phyloP scores from a whole-genome alignment of 2,797 vertebrate species.

The Dendrocincla tyrannina region DNA sequence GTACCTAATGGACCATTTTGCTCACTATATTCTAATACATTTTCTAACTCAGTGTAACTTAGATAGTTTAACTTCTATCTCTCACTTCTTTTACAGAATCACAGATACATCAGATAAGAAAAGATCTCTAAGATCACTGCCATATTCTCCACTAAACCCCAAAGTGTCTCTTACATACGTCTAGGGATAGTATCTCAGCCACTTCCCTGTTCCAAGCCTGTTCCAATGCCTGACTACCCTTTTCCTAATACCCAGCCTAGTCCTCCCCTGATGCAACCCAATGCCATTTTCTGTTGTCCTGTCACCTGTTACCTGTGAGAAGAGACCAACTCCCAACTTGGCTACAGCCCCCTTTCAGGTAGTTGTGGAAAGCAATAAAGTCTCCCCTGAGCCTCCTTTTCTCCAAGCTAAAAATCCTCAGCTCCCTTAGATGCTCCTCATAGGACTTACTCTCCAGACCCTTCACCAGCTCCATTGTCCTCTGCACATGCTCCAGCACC shows the following conservation, averaged over 20 bases:
- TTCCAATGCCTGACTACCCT: not conserved
- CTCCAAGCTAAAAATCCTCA: fast-evolving
- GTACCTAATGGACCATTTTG: not conserved
- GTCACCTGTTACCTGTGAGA: not conserved
- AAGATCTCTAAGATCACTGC: not conserved
- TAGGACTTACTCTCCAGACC: not conserved
- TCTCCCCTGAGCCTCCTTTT: not conserved
- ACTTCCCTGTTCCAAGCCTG: not conserved
- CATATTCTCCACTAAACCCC: not conserved
- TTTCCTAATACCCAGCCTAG: not conserved
- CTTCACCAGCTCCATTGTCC: not conserved
- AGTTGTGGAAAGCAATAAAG: not conserved
- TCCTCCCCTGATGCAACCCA: not conserved
- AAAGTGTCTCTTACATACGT: not conserved
- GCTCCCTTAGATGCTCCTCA: not conserved
- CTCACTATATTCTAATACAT: not conserved
- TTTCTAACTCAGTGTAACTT: not conserved
- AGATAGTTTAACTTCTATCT: not conserved
- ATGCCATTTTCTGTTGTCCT: not conserved
- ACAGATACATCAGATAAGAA: not conserved
- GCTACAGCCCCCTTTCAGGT: not conserved
- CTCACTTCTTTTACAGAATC: not conserved
- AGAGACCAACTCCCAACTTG: not conserved
- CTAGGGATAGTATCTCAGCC: not conserved
- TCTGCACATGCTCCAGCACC: not conserved